Base-by-base conservation (phyloP, 2,888 invertebrate species). In the Melipona beecheii region DNA sequence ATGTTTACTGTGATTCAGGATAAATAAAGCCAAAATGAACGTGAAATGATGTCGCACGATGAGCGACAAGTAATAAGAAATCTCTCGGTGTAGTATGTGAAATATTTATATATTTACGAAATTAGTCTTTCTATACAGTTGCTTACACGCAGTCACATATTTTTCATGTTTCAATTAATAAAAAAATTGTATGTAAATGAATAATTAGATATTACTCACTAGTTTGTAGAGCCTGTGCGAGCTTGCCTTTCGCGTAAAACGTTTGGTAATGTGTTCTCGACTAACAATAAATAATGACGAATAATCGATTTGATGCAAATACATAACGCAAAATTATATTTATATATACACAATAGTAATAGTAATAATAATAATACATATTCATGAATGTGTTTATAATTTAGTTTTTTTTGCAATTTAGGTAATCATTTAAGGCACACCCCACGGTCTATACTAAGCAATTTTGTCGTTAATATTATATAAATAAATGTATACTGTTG, bases 71-170 rank as follows among this genome's bases (percentile, higher is more conserved):
- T 81, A 89, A 76, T 80, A 86, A 83, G n/a, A 58, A 83, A 60
- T 52, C 68, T 65, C 21, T 70, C 72, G 52, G 9, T 86, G 80
- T 92, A 92, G 90, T 93, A 93, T 93, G 93, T 91, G 93, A 94
- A 94, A 94, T 93, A 94, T 94, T 93, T 93, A 93, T 94, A 93
- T 94, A 83, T 83, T 94, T 94, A 94, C 90, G 93, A 94, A 94
- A 94, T 94, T 94, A 94, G 92, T 94, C 91, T 93, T 94, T 94
- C 92, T 94, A 94, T 94, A 94, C 94, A 94, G 93, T 93, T 93
- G 92, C 90, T 93, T 90, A 88, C 89, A 90, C 91, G 88, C 90
- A 91, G 90, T 91, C 90, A 90, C 89, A 90, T 90, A 88, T 88
- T 91, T 43, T 87, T 89, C 89, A 31, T 86, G 83, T 90, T 89